Conservation (phyloP, 1,140 invertebrate genomes). For the Trichomalopsis sarcophagae region DNA sequence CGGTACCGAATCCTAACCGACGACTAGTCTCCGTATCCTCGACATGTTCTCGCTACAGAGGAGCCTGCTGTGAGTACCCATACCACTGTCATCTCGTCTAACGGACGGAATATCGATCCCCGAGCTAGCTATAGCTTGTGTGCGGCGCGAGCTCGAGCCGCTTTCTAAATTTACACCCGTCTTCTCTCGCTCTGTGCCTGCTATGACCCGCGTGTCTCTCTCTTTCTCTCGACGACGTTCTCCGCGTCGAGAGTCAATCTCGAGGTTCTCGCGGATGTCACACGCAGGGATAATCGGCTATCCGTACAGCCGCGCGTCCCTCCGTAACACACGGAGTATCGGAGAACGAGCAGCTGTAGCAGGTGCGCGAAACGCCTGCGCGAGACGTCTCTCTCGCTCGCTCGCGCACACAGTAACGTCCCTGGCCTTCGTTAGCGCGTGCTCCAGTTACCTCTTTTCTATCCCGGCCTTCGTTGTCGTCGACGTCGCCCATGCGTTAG, state of each 20-base stretch:
- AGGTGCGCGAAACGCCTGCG: conserved; percentile 35
- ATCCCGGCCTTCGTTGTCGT: not conserved
- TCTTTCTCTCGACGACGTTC: not conserved
- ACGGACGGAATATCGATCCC: not conserved
- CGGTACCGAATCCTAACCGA: not conserved
- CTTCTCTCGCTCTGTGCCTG: not conserved
- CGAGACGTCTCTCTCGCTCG: not conserved
- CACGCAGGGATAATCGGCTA: too few species aligned
- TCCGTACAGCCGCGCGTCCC: too few species aligned
- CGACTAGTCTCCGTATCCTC: not conserved
- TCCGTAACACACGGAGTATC: too few species aligned
- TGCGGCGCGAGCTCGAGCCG: not conserved
- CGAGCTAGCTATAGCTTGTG: too few species aligned
- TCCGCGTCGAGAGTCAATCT: too few species aligned
- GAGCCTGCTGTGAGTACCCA: conserved; percentile 70
- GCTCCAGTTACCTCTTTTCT: conserved; percentile 33
- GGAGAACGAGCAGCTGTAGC: not conserved
- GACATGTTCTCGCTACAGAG: conserved; percentile 71
- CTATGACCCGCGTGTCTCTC: not conserved
- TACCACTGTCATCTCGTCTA: conserved; percentile 26
- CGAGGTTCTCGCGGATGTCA: too few species aligned
- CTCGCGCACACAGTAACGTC: conserved; percentile 31
- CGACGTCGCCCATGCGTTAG: not conserved
- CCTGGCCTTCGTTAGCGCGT: conserved; percentile 3
- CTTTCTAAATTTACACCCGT: not conserved